These are phyloP conservation scores for Cephalopachus bancanus DNA, from an alignment of 2,797 vertebrate species.

Conservation along the genomic window DNA sequence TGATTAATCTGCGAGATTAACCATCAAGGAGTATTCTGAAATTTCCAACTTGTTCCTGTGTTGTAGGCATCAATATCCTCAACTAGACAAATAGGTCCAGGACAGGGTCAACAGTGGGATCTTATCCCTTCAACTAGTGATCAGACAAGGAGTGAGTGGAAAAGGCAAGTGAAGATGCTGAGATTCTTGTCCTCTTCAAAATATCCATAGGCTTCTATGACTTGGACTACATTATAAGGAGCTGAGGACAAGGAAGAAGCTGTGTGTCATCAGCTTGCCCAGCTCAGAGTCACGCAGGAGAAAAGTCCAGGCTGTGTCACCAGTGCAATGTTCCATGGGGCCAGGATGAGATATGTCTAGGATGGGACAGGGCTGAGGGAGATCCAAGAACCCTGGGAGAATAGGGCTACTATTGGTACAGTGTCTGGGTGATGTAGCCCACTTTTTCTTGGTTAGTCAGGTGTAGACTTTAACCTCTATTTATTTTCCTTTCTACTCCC, in stretches of 20 bases:
- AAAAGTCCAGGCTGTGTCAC: not conserved
- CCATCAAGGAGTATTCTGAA: not conserved
- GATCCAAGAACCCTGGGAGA: not conserved
- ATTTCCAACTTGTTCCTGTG: not conserved
- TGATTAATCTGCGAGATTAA: not conserved
- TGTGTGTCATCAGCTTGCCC: not conserved
- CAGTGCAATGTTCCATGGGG: not conserved
- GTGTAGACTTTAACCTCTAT: not conserved
- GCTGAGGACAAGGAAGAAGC: not conserved
- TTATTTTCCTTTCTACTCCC: not conserved
- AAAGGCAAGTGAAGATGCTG: not conserved
- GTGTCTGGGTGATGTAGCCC: not conserved
- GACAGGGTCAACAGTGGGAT: not conserved
- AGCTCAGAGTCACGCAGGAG: not conserved
- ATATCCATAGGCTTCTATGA: not conserved
- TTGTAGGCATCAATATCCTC: not conserved
- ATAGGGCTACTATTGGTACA: not conserved
- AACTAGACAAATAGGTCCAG: not conserved
- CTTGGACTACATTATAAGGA: not conserved
- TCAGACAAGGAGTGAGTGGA: not conserved
- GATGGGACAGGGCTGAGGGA: accelerated
- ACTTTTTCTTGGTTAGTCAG: not conserved
- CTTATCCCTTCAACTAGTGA: not conserved
- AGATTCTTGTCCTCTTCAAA: not conserved
- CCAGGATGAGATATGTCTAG: accelerated